Base-by-base conservation (phyloP, 2,797 vertebrate genomes). In the Gambusia yucatana region DNA sequence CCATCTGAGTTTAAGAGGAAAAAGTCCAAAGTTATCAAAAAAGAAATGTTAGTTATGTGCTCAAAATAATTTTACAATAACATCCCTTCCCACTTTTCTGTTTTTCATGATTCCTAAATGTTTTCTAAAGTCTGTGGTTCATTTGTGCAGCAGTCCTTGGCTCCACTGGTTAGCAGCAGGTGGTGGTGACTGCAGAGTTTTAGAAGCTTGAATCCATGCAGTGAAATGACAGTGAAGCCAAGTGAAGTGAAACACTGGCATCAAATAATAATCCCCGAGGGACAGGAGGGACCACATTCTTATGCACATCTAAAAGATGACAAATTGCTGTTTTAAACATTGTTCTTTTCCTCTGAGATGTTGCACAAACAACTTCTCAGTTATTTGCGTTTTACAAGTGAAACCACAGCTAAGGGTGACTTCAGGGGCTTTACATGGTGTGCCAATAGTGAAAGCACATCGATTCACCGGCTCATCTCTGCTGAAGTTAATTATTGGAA, bases 401-500 rank as follows among this genome's bases (percentile, higher is more conserved):
- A 73, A 75, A 65, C 10, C 28, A 57, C 1, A 48, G 28, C 75
- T 70, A 83, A 84, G 76, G 77, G 79, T 39, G 44, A 50, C 50
- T 25, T 63, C n/a, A 36, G 25, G 36, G 75, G 43, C n/a, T 73
- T 44, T 61, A 77, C 25, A 43, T 61, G 73, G 57, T 74, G 39
- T 74, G 71, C 65, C 69, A 75, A 86, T 87, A 90, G 65, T 90
- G 74, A 92, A 93, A 86, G 73, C 52, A 36, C 72, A 85, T 82
- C 69, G 77, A 88, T 88, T 93, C 85, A 41, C 79, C 63, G 10
- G 75, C 67, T 82, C 87, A 90, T 81, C 85, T 77, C 85, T 91
- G 46, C 52, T 69, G 70, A 81, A 86, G 77, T 47, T 82, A 87
- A 92, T 83, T 77, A 67, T 87, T 88, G 77, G 67, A 84, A 73